phyloP scores from a whole-genome alignment of 92 coral and sea anemone genomes.

The Epizoanthus scotinus region DNA sequence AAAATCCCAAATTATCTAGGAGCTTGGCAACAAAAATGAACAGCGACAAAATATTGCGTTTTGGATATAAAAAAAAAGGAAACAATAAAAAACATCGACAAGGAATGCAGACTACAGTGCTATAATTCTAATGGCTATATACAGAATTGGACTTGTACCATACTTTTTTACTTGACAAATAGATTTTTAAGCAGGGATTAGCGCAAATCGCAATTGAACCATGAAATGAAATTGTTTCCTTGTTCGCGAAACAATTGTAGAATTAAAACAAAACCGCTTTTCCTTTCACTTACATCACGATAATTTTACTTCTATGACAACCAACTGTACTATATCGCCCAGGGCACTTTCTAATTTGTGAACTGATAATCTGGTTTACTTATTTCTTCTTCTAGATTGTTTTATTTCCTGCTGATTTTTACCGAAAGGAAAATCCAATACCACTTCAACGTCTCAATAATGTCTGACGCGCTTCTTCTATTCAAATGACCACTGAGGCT shows the following conservation, averaged over 20 bases:
- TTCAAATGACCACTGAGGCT: not conserved
- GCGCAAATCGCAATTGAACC: too few species aligned
- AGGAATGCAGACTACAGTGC: too few species aligned
- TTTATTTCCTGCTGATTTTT: not conserved
- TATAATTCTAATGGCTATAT: not conserved
- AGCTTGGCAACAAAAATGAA: not conserved
- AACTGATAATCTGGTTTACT: not conserved
- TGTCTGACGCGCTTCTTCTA: not conserved
- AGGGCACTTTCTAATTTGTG: not conserved
- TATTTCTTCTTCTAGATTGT: not conserved
- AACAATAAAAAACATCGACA: too few species aligned
- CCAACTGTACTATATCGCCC: not conserved
- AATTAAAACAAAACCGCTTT: not conserved
- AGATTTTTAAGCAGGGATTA: not conserved
- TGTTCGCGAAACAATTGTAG: not conserved
- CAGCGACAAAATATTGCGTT: not conserved
- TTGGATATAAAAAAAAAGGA: not conserved
- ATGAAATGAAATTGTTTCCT: too few species aligned
- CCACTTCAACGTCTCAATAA: not conserved
- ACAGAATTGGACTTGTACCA: not conserved
- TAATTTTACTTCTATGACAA: not conserved
- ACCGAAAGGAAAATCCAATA: not conserved
- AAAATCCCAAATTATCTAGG: not conserved
- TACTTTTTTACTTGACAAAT: not conserved
- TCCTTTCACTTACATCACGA: constrained; percentile 1